Evolutionary conservation across 2,888 invertebrate species (phyloP), one percentile per base, ranked within the genome.

Genomic region (Pelosia muscerda): DNA sequence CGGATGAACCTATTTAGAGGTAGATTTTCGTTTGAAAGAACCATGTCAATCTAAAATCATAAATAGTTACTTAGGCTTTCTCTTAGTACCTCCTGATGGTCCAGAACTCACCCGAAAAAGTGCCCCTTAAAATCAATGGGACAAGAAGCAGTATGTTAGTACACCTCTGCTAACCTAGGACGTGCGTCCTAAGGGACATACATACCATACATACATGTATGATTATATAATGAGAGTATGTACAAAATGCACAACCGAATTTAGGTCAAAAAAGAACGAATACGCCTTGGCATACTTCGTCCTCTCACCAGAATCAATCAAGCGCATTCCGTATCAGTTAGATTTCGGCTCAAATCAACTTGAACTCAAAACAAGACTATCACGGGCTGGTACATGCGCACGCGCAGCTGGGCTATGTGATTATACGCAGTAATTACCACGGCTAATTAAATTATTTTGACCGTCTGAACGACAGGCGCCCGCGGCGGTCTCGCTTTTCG

Each of bases 381-480:
- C 66, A 66, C 34, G 34, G 55, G 19, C 15, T 31, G 56, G 31
- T 60, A 38, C 38, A 53, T 64, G 38, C 58, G 34, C 53, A 23
- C 19, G 54, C 68, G 61, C 71, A 76, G 69, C 65, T 62, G 62
- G 62, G 60, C 65, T 63, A 75, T 71, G 71, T 77, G 63, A 71
- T 71, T 69, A 72, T 74, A 77, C 73, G 71, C 73, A 69, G 81
- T 84, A 84, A 84, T 86, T 84, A 83, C 84, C 69, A 79, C 67
- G 56, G 76, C 81, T 90, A 88, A 90, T 90, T 89, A 87, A 87
- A 90, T 90, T 89, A 90, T 90, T 89, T 87, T 81, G 85, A 81
- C 84, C 85, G 84, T 72, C 81, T 79, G 81, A 69, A 38, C 66
- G 49, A 81, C 79, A 59, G 79, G 62, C 81, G 89, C 90, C 84